Base-by-base conservation (phyloP, 2,113 vertebrate genomes). In the Verasper variegatus region DNA sequence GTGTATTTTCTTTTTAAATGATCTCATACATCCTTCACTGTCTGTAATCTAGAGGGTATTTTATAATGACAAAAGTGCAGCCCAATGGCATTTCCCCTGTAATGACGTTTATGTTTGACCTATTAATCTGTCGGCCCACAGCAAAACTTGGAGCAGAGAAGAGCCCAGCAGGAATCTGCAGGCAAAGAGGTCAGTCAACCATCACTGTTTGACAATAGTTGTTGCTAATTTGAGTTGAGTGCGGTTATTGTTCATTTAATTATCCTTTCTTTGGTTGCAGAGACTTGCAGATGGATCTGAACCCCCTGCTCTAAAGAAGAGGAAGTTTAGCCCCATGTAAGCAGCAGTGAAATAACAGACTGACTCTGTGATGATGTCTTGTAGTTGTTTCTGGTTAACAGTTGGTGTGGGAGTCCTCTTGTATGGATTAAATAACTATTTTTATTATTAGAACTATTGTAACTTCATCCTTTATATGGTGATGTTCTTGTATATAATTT, bases 101-200 rank as follows among this genome's bases (percentile, higher is more conserved):
- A 54, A 62, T 49, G 5, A 3, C 40, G 24, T 68, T 5, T 60
- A 17, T 67, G 15, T 13, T 63, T 7, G 11, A 42, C 21, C 1
- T 76, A 11, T 62, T 57, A 51, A 5, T 58, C 23, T 58, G 0
- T 78, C 35, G 74, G 62, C 8, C 20, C 42, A 24, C 76, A 97
- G 96, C 96, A 97, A 97, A 97, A 97, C 90, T 88, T 97, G 84
- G 96, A 97, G 86, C 96, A 97, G 80, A 94, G 95, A 81, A 86
- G 91, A 75, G 79, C 89, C n/a, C 94, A 95, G 45, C 88, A 94
- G 60, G 96, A 96, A 60, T 88, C 91, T 80, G 91, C 84, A 5
- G 92, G 95, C 74, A 95, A 92, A 72, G 95, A 96, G 95, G 94
- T 96, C 40, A 58, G 87, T 86, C 47, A 61, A 18, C 11, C n/a